Evolutionary conservation across 1,140 invertebrate species (phyloP), one percentile per base, ranked within the genome.

Genomic region (Drosophila nannoptera): DNA sequence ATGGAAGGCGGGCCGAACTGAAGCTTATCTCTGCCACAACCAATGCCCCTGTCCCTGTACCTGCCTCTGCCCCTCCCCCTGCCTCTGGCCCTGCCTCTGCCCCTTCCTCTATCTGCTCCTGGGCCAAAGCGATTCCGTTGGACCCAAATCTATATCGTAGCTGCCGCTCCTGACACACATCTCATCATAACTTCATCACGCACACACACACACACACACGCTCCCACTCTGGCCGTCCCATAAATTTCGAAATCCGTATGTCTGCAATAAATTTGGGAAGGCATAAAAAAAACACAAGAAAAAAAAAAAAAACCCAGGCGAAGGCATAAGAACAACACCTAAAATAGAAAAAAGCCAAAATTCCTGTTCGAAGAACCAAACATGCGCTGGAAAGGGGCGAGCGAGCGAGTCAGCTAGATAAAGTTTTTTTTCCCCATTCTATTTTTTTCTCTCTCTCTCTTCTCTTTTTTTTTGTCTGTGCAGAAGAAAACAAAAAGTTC

Each of bases 401-500:
- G 56, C 59, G 49, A 64, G 65, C 50, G 52, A 71, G 29, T 14
- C n/a, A 49, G 29, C 2, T 38, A 49, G 63, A 56, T 69, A 46
- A 64, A 38, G 11, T 63, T 63, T 32, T 60, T 69, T 35, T 3
- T 22, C 22, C 22, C 22, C 22, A 22, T 22, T 22, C 22, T 22
- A 22, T 22, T 22, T 22, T 22, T 22, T 3, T 22, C 22, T 22
- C 22, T 22, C 22, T 22, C 22, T 22, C 22, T 22, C 22, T 22
- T 3, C 3, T 22, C 3, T 3, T 55, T 45, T 61, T 46, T 61
- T 35, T 38, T 60, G 35, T 54, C 55, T 48, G 22, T 59, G 38
- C 46, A 65, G 68, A 70, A 70, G 68, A 72, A 84, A 83, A 84
- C 80, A 84, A 84, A 87, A 82, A 86, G 75, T 86, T 86, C 82